phyloP scores from a whole-genome alignment of 2,797 vertebrate species.

The Podarcis lilfordi region DNA sequence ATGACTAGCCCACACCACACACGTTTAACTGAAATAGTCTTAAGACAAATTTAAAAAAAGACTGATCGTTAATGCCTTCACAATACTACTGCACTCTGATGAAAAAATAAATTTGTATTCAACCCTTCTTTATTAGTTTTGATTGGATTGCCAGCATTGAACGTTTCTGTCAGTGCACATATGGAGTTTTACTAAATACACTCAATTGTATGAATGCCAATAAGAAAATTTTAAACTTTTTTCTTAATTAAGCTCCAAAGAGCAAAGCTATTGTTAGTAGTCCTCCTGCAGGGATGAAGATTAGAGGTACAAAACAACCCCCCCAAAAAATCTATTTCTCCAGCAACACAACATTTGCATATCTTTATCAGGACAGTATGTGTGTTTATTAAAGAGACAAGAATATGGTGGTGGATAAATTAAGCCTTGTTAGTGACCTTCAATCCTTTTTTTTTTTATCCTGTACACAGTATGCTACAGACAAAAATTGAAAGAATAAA shows the following conservation, averaged over 20 bases:
- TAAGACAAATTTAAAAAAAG: slow-evolving; percentile 19
- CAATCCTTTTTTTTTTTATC: not conserved
- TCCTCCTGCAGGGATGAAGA: slow-evolving; percentile 52
- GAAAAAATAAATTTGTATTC: slow-evolving; percentile 39
- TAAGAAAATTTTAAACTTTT: slow-evolving; percentile 57
- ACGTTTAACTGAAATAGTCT: slow-evolving; percentile 26
- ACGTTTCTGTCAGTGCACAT: slow-evolving; percentile 37
- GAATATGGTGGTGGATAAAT: slow-evolving; percentile 31
- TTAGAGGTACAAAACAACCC: slow-evolving; percentile 43
- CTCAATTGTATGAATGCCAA: slow-evolving; percentile 49
- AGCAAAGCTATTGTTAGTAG: slow-evolving; percentile 50
- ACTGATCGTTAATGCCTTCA: slow-evolving; percentile 14
- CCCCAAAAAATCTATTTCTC: not conserved
- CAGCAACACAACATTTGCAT: slow-evolving; percentile 40
- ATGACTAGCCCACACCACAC: slow-evolving; percentile 5
- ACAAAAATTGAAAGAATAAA: slow-evolving; percentile 2
- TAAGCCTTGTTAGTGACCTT: slow-evolving; percentile 26
- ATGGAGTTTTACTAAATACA: slow-evolving; percentile 50
- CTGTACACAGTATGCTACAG: not conserved
- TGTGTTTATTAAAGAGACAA: slow-evolving; percentile 40
- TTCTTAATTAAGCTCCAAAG: slow-evolving; percentile 60
- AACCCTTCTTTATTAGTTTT: not conserved
- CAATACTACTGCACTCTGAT: slow-evolving; percentile 19
- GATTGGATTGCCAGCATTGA: slow-evolving; percentile 44
- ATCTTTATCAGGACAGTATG: slow-evolving; percentile 32